Percentiles rank a stretch among this genome's conserved stretches.
Evolutionary conservation across 1,140 invertebrate species (phyloP).

Genomic region (Euglossa dilemma): DNA sequence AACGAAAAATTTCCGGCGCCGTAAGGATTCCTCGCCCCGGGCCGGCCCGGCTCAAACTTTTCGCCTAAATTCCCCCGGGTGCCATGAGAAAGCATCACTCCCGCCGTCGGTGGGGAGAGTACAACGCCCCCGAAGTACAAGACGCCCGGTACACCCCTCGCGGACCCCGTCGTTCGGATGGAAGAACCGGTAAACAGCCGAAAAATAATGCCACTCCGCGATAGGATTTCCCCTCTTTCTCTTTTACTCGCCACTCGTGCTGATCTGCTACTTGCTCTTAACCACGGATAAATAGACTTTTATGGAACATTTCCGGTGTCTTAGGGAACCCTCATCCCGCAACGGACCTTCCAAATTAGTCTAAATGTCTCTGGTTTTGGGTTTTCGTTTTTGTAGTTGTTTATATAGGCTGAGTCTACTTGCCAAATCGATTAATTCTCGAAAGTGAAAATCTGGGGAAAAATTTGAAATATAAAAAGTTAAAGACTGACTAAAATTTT

Average conservation of each 20-base stretch:
- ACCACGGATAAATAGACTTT: no score
- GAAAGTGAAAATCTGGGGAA: no score
- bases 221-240: not conserved
- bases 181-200: not conserved
- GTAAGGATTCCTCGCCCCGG: not conserved
- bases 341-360: no score
- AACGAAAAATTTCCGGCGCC: not conserved
- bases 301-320: no score
- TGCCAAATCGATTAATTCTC: no score
- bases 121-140: constrained; percentile 1
- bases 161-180: not conserved
- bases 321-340: no score
- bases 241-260: not conserved
- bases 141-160: not conserved
- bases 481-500: no score
- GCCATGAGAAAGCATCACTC: constrained; percentile 23
- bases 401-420: no score
- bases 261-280: not conserved
- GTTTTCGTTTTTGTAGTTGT: no score
- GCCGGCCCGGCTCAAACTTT: constrained; percentile 3
- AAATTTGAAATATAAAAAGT: no score
- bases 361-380: no score
- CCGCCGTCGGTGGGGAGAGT: not conserved
- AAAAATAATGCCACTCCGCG: not conserved
- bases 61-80: constrained; percentile 5